These are phyloP conservation scores for Hydraecia micacea DNA, from an alignment of 2,888 invertebrate species.

Conservation along the genomic window DNA sequence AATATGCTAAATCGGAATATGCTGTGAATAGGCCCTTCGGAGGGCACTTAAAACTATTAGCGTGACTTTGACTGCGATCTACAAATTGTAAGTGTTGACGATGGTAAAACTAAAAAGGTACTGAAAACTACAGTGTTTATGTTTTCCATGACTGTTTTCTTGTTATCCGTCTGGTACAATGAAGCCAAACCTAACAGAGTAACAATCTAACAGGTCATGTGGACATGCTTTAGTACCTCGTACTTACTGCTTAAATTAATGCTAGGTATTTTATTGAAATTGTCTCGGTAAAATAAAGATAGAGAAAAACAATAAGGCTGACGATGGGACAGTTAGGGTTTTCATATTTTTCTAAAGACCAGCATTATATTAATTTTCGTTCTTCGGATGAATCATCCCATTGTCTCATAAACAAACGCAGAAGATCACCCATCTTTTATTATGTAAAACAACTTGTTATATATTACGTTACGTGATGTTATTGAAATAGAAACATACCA, in stretches of 20 bases:
- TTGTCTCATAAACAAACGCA: slow-evolving; percentile 9
- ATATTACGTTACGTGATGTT: slow-evolving; percentile 33
- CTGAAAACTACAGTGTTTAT: slow-evolving; percentile 5
- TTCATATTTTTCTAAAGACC: neutral
- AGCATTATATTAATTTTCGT: neutral
- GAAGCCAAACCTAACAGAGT: neutral
- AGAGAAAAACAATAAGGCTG: neutral
- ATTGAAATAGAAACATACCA: slow-evolving; percentile 46
- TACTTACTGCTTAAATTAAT: neutral
- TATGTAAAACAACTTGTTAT: slow-evolving; percentile 48
- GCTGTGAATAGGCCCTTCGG: slow-evolving; percentile 47
- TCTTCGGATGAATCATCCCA: slow-evolving; percentile 14
- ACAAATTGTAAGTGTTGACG: slow-evolving; percentile 10
- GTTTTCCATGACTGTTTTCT: neutral
- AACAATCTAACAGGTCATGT: neutral
- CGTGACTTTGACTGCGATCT: slow-evolving; percentile 25
- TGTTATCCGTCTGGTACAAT: neutral
- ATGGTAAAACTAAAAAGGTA: slow-evolving; percentile 12
- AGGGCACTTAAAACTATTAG: slow-evolving; percentile 48
- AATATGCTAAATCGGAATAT: slow-evolving; percentile 59
- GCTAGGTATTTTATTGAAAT: neutral
- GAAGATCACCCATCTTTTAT: slow-evolving; percentile 10
- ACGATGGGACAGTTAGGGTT: neutral
- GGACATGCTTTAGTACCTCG: neutral
- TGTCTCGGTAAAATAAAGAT: neutral